A percentile compares a stretch with the other conserved stretches of the same genome.
Evolutionary conservation across 1,140 invertebrate genomes (phyloP).

Genomic region (Acyrthosiphon pisum): DNA sequence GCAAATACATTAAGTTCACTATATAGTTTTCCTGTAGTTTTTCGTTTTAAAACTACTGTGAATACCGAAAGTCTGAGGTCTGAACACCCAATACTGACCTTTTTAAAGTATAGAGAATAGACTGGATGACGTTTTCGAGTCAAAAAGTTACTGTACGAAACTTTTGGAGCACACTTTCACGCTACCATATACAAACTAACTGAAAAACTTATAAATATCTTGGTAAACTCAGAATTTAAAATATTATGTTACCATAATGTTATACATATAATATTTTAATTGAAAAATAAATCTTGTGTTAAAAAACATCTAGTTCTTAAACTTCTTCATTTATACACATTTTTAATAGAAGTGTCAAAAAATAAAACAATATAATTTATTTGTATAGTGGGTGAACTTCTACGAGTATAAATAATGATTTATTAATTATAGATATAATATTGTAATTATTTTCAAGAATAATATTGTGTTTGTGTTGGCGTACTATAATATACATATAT

Average conservation of each 20-base stretch:
- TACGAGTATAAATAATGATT: background rate
- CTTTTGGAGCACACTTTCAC: background rate
- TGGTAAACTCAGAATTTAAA: background rate
- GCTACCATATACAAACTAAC: background rate
- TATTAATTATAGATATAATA: background rate
- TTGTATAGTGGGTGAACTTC: background rate
- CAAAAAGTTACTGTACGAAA: background rate
- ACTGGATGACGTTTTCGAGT: background rate
- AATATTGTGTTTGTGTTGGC: background rate
- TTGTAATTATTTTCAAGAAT: background rate
- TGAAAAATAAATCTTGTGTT: background rate
- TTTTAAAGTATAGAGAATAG: background rate
- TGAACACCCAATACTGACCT: background rate
- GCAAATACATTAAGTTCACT: background rate
- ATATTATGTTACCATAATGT: background rate
- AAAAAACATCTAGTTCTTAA: background rate
- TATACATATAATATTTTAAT: background rate
- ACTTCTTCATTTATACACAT: background rate
- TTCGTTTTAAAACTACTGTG: background rate
- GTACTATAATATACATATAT: background rate
- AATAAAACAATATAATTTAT: background rate
- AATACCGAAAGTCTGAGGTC: background rate
- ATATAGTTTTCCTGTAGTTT: background rate
- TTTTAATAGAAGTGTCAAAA: background rate
- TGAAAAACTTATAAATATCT: background rate